Evolutionary conservation across 2,888 invertebrate species (phyloP).

Genomic region (Penaeus monodon): DNA sequence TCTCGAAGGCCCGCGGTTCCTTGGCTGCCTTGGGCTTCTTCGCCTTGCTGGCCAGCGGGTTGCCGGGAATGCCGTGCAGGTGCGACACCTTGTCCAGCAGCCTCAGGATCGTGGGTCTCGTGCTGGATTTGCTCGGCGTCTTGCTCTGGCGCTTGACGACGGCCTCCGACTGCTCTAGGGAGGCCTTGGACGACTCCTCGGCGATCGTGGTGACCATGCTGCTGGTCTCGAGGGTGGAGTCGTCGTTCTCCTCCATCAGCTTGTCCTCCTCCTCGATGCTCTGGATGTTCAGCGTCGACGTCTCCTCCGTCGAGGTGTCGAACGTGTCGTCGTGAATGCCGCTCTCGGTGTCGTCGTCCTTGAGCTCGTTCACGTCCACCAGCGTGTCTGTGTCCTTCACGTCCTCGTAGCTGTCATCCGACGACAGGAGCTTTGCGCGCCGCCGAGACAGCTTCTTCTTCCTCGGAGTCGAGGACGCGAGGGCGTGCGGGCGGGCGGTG

Average conservation of each 20-base stretch:
- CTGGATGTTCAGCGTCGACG: constrained; percentile 10
- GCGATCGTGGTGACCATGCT: constrained; percentile 6
- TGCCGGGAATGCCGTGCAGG: constrained; percentile 49
- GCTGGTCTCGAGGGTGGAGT: no score
- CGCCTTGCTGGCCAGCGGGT: no score
- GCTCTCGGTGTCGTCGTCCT: constrained; percentile 28
- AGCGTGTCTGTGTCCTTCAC: not conserved
- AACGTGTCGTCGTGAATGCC: constrained; percentile 8
- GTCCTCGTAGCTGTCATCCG: constrained; percentile 18
- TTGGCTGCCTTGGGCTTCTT: constrained; percentile 19
- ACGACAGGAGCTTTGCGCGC: constrained; percentile 37
- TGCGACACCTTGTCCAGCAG: constrained; percentile 55
- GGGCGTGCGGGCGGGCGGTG: no score
- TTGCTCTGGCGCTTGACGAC: constrained; percentile 30
- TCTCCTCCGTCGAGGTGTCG: constrained; percentile 6
- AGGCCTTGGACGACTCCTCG: constrained; percentile 6
- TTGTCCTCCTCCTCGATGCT: constrained; percentile 19
- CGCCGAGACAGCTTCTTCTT: constrained; percentile 45
- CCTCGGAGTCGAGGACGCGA: not conserved
- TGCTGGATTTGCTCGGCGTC: constrained; percentile 41
- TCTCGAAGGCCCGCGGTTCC: constrained; percentile 30
- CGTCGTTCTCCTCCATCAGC: no score
- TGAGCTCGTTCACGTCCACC: constrained; percentile 9
- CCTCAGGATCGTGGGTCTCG: constrained; percentile 38
- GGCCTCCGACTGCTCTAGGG: constrained; percentile 11